These are phyloP conservation scores for Hydrolagus colliei DNA, from an alignment of 2,797 vertebrate species.

Conservation along the genomic window DNA sequence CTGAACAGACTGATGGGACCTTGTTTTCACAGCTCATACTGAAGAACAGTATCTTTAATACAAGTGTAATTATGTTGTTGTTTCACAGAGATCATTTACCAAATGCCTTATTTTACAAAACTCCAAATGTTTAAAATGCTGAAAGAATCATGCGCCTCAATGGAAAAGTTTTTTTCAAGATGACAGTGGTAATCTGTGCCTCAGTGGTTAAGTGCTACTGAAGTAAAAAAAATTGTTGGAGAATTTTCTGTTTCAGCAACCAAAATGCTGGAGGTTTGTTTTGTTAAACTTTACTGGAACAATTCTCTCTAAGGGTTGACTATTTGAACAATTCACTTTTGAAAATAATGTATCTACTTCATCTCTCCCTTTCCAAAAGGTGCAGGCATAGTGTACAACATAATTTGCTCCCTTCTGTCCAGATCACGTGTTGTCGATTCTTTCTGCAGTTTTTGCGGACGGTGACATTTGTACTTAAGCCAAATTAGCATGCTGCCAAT, in stretches of 20 bases:
- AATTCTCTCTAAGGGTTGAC: not conserved
- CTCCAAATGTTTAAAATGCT: not conserved
- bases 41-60: not conserved
- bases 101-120: not conserved
- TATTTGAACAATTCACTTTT: not conserved
- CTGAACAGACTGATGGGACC: too few species aligned
- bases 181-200: not conserved
- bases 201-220: not conserved
- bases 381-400: not conserved
- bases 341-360: not conserved
- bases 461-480: constrained; percentile 1
- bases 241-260: not conserved
- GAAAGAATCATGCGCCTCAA: not conserved
- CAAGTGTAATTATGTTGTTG: not conserved
- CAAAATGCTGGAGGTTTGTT: not conserved
- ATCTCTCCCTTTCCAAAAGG: not conserved
- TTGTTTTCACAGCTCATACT: too few species aligned
- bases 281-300: not conserved
- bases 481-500: constrained; percentile 4
- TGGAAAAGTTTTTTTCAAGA: not conserved
- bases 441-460: not conserved
- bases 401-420: too few species aligned
- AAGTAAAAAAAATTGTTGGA: not conserved
- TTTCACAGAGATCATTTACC: not conserved
- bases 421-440: not conserved